Base-by-base conservation (phyloP, 2,888 invertebrate genomes). In the Crematogaster levior region DNA sequence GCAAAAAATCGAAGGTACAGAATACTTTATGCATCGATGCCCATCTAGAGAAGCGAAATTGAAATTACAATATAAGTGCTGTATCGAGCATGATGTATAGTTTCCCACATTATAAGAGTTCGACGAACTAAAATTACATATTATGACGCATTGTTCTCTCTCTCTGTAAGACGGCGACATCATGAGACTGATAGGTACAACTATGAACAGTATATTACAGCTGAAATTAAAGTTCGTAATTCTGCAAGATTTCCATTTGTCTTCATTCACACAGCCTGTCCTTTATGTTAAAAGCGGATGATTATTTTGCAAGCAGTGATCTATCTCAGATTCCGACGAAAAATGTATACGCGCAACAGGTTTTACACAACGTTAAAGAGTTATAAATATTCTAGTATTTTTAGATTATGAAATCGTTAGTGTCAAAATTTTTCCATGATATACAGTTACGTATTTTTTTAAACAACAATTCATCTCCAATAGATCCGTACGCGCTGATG, bases 111-210 rank as follows among this genome's bases (percentile, higher is more conserved):
- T 61, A 61, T 15, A 1, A 24, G 37, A 51, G 65, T 63, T 75
- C 74, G 37, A 60, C 61, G 61, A 73, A 73, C 73, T 73, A 46
- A 75, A 63, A 72, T 72, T 80, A 60, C 60, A 58, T 40, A 58
- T 37, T 72, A 37, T 37, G 40, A 56, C 24, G 53, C 34, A 58
- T 72, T 37, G n/a, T 12, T 60, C 21, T 2, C 73, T 84, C 84
- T 87, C 82, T 46, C 81, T 81, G 65, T 85, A 82, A 63, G n/a
- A 84, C 82, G 79, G 58, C 81, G 79, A 77, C 12, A 51, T 60
- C 40, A 9, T 10, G 43, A 66, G 27, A 77, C 43, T 43, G 63
- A 56, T 56, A 68, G 12, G 27, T 4, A 1, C 12, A 15, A 21
- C 5, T 21, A 15, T 27, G 15, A 43, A n/a, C 27, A 53, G 15